Evolutionary conservation across 64 coral and sea anemone genomes (phyloP), one percentile per base, ranked within the genome.

Genomic region (Stylophora pistillata): DNA sequence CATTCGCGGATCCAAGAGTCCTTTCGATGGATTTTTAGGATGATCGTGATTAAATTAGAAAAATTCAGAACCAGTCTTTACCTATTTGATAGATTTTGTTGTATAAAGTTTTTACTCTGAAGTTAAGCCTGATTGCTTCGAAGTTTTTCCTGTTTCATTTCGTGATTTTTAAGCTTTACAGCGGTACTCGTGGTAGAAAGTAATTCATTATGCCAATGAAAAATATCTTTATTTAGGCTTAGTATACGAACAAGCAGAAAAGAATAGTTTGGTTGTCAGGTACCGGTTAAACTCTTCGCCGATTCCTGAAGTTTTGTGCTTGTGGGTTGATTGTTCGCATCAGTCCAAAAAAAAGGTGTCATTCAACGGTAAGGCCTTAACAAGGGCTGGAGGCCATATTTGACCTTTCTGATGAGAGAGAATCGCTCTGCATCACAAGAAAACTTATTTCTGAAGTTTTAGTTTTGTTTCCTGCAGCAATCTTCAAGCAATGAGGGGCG

Each of bases 401-500:
- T 84, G 32, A 69, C 80, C 33, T 84, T 68, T 25, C 10, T 84
- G 9, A 53, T 84, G 32, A 84, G 10, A 68, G 9, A 28, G 14
- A 63, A 53, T 25, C 37, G 3, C 37, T 47, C 12, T 10, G 16
- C n/a, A 53, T 53, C 26, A 27, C 3, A 69, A 13, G 80, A 33
- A 60, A 84, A 84, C 18, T 53, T 54, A 70, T 68, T 37, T 31
- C 68, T 63, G 32, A 27, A 26, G 57, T 47, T 84, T 3, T 68
- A 15, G 7, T 23, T 23, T 84, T 84, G 4, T 53, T 84, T 47
- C 68, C 61, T 59, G 32, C 20, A 68, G 80, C 37, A 69, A n/a
- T 18, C 37, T 84, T 66, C 23, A 84, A 84, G 16, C 60, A 53
- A 84, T 84, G 80, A 68, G 33, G 62, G 80, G 80, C 80, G 80